Evolutionary conservation across 2,797 vertebrate species (phyloP).

Genomic region (Pristis pectinata): DNA sequence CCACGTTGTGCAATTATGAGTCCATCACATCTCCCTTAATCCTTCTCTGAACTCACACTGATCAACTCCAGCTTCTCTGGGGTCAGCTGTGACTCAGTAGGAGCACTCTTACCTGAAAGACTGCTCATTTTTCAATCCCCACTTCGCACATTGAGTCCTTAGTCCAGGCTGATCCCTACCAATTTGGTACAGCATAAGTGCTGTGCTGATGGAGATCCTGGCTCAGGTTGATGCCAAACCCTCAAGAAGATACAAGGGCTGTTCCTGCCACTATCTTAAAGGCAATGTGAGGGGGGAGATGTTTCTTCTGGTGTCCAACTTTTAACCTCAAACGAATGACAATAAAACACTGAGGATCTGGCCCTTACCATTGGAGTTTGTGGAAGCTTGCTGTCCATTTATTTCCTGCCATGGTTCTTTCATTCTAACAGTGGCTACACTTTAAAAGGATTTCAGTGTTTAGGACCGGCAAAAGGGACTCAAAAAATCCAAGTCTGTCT

Average conservation of each 20-base stretch:
- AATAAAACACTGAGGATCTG: not conserved
- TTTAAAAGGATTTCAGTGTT: not conserved
- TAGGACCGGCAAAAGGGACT: not conserved
- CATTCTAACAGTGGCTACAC: not conserved
- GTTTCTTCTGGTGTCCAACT: not conserved
- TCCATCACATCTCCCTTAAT: not conserved
- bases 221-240: no score
- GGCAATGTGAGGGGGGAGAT: not conserved
- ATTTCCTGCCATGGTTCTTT: not conserved
- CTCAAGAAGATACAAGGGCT: no score
- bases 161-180: not conserved
- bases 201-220: not conserved
- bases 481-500: not conserved
- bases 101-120: not conserved
- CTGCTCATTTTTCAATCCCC: not conserved
- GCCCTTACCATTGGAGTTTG: not conserved
- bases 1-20: no score
- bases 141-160: not conserved
- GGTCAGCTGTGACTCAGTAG: not conserved
- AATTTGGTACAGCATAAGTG: no score
- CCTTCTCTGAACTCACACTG: not conserved
- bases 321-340: no score
- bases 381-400: no score
- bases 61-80: not conserved
- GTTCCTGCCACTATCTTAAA: no score